Percentiles rank a stretch among this genome's conserved stretches.
Conservation (phyloP, 2,113 vertebrate species). For the Trematocara unimaculatum region DNA sequence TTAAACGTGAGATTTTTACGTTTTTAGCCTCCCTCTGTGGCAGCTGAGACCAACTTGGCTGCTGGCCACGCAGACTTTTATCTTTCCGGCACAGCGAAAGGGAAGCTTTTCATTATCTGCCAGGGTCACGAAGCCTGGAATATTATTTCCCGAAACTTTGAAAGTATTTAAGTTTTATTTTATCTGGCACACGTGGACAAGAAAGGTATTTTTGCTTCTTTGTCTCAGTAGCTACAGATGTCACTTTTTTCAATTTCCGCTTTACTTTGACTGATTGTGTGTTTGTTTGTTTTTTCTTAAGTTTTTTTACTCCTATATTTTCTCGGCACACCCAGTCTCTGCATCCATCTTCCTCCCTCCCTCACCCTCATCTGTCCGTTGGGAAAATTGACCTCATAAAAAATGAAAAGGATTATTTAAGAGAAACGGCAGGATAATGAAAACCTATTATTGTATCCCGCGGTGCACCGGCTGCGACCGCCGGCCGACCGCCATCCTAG, state of each 20-base stretch:
- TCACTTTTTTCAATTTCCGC: background rate
- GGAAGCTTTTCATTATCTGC: constrained; percentile 9
- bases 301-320: background rate
- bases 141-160: background rate
- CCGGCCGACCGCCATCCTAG: constrained; percentile 30
- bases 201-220: background rate
- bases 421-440: constrained; percentile 68
- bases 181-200: background rate
- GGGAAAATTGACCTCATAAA: constrained; percentile 69
- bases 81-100: background rate
- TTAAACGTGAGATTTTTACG: background rate
- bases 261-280: background rate
- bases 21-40: background rate
- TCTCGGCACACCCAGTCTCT: background rate
- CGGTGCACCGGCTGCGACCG: constrained; percentile 26
- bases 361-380: constrained; percentile 11
- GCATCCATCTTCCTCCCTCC: background rate
- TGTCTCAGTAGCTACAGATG: background rate
- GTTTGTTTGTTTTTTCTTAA: background rate
- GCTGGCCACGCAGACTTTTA: constrained; percentile 20
- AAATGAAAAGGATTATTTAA: constrained; percentile 74
- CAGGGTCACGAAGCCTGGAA: background rate
- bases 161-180: background rate
- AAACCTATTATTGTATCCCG: constrained; percentile 68
- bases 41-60: background rate